Percentiles rank a stretch among this genome's conserved stretches.
These are phyloP conservation scores for Erebia aethiops DNA, from an alignment of 2,888 invertebrate genomes.

Conservation along the genomic window DNA sequence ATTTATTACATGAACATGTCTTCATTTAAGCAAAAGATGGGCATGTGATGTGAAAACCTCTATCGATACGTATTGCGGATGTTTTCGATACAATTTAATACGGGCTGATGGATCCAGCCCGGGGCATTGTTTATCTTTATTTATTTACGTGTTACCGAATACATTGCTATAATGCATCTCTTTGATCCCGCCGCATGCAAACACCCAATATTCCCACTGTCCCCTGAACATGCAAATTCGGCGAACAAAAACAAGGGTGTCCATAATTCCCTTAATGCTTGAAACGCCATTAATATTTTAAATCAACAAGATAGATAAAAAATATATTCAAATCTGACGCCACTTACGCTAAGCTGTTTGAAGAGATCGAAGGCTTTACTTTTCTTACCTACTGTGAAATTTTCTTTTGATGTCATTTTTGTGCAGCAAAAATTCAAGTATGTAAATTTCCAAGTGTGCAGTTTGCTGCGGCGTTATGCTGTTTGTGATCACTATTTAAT, in stretches of 20 bases:
- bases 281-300: slow-evolving; percentile 79
- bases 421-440: too few species aligned
- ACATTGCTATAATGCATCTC: slow-evolving; percentile 69
- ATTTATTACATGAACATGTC: slow-evolving; percentile 12
- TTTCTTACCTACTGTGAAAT: background rate
- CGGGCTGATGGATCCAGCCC: slow-evolving; percentile 30
- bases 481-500: too few species aligned
- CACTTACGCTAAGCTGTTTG: slow-evolving; percentile 51
- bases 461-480: too few species aligned
- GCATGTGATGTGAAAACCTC: slow-evolving; percentile 20
- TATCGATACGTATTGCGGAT: slow-evolving; percentile 31
- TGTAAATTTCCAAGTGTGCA: too few species aligned
- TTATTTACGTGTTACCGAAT: slow-evolving; percentile 79
- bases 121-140: slow-evolving; percentile 69
- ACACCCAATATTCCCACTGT: slow-evolving; percentile 49
- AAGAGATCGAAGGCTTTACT: slow-evolving; percentile 22
- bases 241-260: slow-evolving; percentile 76
- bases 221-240: slow-evolving; percentile 69
- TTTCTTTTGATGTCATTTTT: background rate
- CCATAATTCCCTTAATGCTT: slow-evolving; percentile 75
- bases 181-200: slow-evolving; percentile 67
- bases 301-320: slow-evolving; percentile 72
- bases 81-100: slow-evolving; percentile 29
- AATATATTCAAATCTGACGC: slow-evolving; percentile 60
- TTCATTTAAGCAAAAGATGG: slow-evolving; percentile 34